Evolutionary conservation across 2,797 vertebrate genomes (phyloP), one percentile per base, ranked within the genome.

Genomic region (Pipistrellus pipistrellus): DNA sequence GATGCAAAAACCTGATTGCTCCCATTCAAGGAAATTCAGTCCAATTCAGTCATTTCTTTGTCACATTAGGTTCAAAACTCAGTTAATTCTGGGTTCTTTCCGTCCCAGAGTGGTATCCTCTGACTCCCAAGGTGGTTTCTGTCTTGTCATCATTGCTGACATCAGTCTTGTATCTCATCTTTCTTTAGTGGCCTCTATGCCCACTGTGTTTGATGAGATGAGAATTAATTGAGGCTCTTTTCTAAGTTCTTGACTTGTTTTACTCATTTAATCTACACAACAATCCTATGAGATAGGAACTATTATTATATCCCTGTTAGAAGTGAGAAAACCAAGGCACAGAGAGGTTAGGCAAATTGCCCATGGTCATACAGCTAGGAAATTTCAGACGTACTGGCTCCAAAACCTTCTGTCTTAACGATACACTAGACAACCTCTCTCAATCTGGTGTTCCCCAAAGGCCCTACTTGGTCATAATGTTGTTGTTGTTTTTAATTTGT

Each of bases 1-100:
- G 18, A 69, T 35, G 14, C 32, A 91, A 82, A 76, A 82, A 64
- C 12, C 25, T 35, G 10, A 57, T 75, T 86, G 41, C 32, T 94
- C 21, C 69, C 23, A 69, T 87, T 76, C 41, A 13, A 44, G 21
- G 62, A 82, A 91, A 76, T 32, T 59, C 62, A 71, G 84, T 51
- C 12, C 32, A 73, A n/a, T 46, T 88, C 62, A 71, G 23, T 84
- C 14, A 91, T 55, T 88, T 69, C 55, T 90, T 75, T 68, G 59
- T 59, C n/a, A 21, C 30, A 30, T 27, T 41, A 51, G 32, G 7
- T 44, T 82, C 44, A 76, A 62, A 72, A 69, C n/a, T 57, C 4
- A 11, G 48, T 69, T 72, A 55, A 83, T n/a, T 78, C 66, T 55
- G 44, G 46, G 3, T 85, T 41, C 76, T 68, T 8, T 35, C 44